A percentile compares a stretch with the other conserved stretches of the same genome.
phyloP scores from a whole-genome alignment of 2,113 vertebrate genomes.

The Amia ocellicauda region DNA sequence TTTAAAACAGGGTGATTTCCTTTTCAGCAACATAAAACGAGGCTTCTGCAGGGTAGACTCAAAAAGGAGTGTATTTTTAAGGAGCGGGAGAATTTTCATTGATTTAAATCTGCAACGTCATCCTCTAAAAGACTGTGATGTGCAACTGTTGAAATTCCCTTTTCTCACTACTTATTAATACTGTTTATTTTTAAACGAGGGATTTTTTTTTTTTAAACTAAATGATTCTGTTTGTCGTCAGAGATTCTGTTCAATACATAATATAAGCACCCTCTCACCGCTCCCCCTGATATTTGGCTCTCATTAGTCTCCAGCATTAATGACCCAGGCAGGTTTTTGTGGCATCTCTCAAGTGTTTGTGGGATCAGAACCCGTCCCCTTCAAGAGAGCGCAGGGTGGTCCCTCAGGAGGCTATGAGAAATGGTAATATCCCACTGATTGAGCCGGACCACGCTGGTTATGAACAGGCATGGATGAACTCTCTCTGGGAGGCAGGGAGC shows the following conservation, averaged over 20 bases:
- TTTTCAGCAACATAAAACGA: constrained; percentile 19
- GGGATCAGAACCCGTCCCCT: neutral
- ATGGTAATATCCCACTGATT: neutral
- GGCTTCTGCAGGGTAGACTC: no score
- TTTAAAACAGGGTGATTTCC: constrained; percentile 33
- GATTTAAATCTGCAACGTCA: no score
- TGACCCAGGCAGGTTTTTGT: constrained; percentile 18
- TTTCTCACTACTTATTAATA: no score
- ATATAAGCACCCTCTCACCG: no score
- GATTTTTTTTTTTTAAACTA: no score
- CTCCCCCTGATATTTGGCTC: no score
- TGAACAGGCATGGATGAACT: constrained; percentile 39
- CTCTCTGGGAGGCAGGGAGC: constrained; percentile 47
- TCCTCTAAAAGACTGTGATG: constrained; percentile 3
- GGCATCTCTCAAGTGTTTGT: constrained; percentile 19
- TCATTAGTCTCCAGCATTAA: constrained; percentile 13
- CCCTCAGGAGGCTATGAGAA: neutral
- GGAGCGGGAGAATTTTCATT: no score
- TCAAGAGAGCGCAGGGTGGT: neutral
- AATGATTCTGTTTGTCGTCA: no score
- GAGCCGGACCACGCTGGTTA: neutral
- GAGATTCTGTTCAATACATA: no score
- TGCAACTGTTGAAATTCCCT: no score
- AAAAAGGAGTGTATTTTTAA: no score
- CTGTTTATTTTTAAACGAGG: no score